Conservation (phyloP, 2,797 vertebrate species). For the Lophura swinhoii region DNA sequence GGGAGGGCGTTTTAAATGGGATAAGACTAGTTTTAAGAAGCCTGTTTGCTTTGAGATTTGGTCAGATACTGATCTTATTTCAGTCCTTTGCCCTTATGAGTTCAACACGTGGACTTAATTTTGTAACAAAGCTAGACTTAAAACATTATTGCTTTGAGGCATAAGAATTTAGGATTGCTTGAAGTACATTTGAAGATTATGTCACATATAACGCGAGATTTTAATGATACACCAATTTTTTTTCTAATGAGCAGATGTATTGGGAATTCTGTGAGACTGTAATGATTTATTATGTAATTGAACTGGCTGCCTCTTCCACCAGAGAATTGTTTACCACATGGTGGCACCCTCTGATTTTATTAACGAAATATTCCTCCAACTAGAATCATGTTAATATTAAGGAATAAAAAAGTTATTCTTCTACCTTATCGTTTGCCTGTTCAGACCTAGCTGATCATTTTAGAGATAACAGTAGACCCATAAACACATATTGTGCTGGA, state of each 20-base stretch:
- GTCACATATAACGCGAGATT: background rate
- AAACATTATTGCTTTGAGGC: background rate
- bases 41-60: background rate
- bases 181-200: background rate
- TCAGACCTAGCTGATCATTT: background rate
- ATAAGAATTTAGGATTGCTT: background rate
- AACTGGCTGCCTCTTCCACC: background rate
- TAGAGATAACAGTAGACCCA: background rate
- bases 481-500: too few relatives aligned
- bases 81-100: background rate
- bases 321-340: slow-evolving; percentile 19
- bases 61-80: background rate
- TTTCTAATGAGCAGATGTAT: background rate
- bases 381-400: background rate
- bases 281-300: background rate
- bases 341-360: slow-evolving; percentile 51
- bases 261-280: background rate
- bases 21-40: background rate
- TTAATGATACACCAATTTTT: background rate
- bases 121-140: background rate
- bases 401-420: background rate
- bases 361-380: background rate
- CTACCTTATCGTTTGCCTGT: background rate
- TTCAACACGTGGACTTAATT: background rate
- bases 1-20: background rate